Evolutionary conservation across 2,888 invertebrate genomes (phyloP).

Genomic region (Meiosimyza platycephala): DNA sequence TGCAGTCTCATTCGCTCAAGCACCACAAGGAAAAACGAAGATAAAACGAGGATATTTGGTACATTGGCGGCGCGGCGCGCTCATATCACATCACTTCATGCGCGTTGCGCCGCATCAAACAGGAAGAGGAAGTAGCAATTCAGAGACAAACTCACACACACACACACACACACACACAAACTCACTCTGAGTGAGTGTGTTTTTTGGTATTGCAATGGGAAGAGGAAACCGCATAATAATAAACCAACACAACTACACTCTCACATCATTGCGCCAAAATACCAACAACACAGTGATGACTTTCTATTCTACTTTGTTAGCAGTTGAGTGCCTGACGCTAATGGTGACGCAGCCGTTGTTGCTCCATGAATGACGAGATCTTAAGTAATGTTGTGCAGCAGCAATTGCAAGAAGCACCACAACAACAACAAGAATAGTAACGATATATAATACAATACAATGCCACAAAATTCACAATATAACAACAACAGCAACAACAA

Average conservation of each 20-base stretch:
- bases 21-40: background rate
- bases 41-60: constrained; percentile 5
- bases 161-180: background rate
- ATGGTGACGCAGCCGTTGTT: no score
- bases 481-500: background rate
- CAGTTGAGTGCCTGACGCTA: constrained; percentile 16
- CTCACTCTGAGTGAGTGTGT: background rate
- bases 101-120: background rate
- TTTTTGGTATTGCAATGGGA: background rate
- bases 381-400: constrained; percentile 15
- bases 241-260: no score
- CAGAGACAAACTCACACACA: no score
- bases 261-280: no score
- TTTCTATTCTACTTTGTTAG: constrained; percentile 25
- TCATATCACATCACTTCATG: background rate
- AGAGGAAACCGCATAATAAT: constrained; percentile 27
- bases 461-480: constrained; percentile 7
- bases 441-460: background rate
- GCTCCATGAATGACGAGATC: background rate
- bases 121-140: constrained; percentile 23
- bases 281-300: constrained; percentile 21
- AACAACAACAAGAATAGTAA: background rate
- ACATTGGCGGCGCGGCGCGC: background rate
- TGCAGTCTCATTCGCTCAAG: constrained; percentile 15
- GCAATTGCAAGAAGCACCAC: background rate